Base-by-base conservation (phyloP, 2,113 vertebrate genomes). In the Neolamprologus fasciatus region DNA sequence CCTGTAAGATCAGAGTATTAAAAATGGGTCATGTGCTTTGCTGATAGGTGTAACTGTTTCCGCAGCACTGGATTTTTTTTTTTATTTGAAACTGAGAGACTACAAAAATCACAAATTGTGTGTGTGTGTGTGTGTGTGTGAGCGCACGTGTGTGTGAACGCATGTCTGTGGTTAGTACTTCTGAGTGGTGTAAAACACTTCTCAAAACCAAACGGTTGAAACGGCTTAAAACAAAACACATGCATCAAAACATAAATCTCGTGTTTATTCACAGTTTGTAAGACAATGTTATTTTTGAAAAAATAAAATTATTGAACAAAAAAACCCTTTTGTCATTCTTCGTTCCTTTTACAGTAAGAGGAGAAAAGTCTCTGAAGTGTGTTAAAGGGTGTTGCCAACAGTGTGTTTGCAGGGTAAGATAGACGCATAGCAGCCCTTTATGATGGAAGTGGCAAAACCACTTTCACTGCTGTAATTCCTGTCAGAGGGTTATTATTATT, bases 1-100 rank as follows among this genome's bases (percentile, higher is more conserved):
- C 83, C 91, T 11, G 61, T 96, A 6, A 91, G 68, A 90, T 90
- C 86, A 21, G 90, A 94, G 40, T 86, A 90, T 80, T 89, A 71
- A 83, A 57, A 86, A 8, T 28, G 17, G 21, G 66, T 66, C 35
- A 55, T 79, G 17, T 17, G 28, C 16, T 51, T 73, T 83, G 51
- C n/a, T 80, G n/a, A 42, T 54, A 10, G 8, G 3, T 54, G 63
- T 9, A 40, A 31, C 21, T 54, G 81, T 82, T 21, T 51, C 5
- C 21, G 23, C 76, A 53, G 47, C 28, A 33, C 40, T 82, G 13
- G 26, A 26, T 31, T 40, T 28, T 17, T 42, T 33, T 45, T 82
- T 21, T 28, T 5, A 3, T 63, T 47, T 73, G 12, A 16, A 26
- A 78, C 7, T 28, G 5, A 71, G 12, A 71, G n/a, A 80, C 54